Conservation (phyloP, 1,140 invertebrate species). For the Euwallacea similis region DNA sequence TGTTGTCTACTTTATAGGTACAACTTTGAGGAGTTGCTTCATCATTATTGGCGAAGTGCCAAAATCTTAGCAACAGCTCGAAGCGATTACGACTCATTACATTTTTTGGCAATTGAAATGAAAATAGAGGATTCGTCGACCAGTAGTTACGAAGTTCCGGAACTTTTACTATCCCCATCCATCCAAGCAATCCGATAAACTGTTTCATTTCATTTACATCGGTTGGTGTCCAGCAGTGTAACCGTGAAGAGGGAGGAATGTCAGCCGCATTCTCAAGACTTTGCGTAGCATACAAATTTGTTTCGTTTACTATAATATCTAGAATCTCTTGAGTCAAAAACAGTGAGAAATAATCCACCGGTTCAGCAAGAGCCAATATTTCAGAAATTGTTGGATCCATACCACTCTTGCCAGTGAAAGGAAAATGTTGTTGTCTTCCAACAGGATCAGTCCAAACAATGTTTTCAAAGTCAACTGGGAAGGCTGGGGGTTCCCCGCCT, state of each 20-base stretch:
- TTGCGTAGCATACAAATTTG: slow-evolving; percentile 30
- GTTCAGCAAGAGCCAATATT: slow-evolving; percentile 22
- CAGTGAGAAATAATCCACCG: slow-evolving; percentile 26
- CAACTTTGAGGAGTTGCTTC: not conserved
- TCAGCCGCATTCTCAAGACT: slow-evolving; percentile 5
- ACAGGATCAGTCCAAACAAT: slow-evolving; percentile 27
- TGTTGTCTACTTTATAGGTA: not conserved
- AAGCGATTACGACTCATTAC: slow-evolving; percentile 7
- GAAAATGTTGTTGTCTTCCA: slow-evolving; percentile 25
- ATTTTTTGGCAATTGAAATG: not conserved
- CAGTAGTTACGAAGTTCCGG: slow-evolving; percentile 6
- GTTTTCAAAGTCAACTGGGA: slow-evolving; percentile 12
- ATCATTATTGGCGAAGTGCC: slow-evolving; percentile 6
- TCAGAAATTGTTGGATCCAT: slow-evolving; percentile 27
- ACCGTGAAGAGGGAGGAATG: slow-evolving; percentile 8
- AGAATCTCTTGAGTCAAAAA: slow-evolving; percentile 26
- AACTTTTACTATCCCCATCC: slow-evolving; percentile 12
- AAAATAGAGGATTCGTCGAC: not conserved
- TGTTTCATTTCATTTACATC: slow-evolving; percentile 13
- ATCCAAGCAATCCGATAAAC: slow-evolving; percentile 13
- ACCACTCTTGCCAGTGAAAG: slow-evolving; percentile 12
- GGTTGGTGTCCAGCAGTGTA: slow-evolving; percentile 8
- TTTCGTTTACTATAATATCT: slow-evolving; percentile 27
- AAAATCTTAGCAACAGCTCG: not conserved
- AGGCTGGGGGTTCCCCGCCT: not conserved